These are phyloP conservation scores for Saccostrea cuccullata DNA, from an alignment of 1,140 invertebrate genomes.

Conservation along the genomic window DNA sequence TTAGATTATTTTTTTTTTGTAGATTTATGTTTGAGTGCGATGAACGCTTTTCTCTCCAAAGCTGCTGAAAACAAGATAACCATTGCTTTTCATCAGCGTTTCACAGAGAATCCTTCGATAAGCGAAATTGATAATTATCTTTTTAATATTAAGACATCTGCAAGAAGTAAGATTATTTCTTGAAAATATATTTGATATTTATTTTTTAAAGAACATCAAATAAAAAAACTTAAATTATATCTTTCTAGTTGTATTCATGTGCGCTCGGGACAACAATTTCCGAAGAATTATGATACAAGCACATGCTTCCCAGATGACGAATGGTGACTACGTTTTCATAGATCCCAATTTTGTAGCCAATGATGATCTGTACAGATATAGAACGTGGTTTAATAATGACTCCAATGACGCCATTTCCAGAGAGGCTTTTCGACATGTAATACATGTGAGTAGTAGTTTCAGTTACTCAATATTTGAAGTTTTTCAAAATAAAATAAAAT, in stretches of 20 bases:
- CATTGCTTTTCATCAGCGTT: not conserved
- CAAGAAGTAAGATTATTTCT: not conserved
- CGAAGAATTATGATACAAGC: not conserved
- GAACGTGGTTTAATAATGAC: not conserved
- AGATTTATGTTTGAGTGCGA: not conserved
- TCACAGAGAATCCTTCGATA: not conserved
- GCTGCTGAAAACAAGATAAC: not conserved
- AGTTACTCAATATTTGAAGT: too few relatives aligned
- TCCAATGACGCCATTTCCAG: not conserved
- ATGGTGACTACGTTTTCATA: slow-evolving; percentile 29
- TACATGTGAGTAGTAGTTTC: not conserved
- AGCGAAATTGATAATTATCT: not conserved
- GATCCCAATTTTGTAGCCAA: slow-evolving; percentile 1
- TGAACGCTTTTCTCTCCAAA: not conserved
- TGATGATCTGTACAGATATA: not conserved
- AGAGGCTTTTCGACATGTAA: slow-evolving; percentile 7
- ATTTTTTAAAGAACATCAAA: not conserved
- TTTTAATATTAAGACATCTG: not conserved
- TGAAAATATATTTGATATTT: too few relatives aligned
- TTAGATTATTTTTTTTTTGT: not conserved
- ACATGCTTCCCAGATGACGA: not conserved
- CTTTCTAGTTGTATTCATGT: slow-evolving; percentile 9
- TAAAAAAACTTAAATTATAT: not conserved
- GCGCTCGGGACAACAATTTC: not conserved
- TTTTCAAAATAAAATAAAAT: too few relatives aligned